Base-by-base conservation (phyloP, 1,140 invertebrate species). In the Tetragnatha versicolor region DNA sequence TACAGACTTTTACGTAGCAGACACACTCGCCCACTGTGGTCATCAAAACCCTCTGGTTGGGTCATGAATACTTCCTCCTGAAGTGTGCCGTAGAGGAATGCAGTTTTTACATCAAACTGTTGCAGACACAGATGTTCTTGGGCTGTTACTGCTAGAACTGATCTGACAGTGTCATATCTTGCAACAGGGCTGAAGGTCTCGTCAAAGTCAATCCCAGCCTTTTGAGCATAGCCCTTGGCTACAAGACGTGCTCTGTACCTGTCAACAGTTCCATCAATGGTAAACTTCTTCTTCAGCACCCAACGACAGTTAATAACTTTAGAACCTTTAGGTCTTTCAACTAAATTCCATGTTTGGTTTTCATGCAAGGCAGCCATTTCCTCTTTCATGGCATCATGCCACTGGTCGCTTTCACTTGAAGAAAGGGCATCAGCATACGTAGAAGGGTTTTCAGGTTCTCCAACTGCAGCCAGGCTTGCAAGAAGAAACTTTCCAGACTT, bases 171-270 rank as follows among this genome's bases (percentile, higher is more conserved):
- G 61, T 39, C 33, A 79, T 73, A 84, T 22, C 84, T 58, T 12
- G 82, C 83, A 6, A 88, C 85, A 82, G 76, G 80, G 39, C 53
- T 51, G 49, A 68, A 82, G 17, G 77, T 82, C 37, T 82, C 63
- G 10, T 69, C 9, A 81, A 86, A 88, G 66, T 87, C 86, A 22
- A 87, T 72, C 1, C 81, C 85, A 42, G 81, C 53, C 61, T 79
- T 83, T 83, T 88, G 87, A 20, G 79, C 68, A 80, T 81, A 88
- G 31, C 87, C 87, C 81, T 84, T 83, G 9, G 85, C 83, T 0
- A 87, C 84, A 49, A 87, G 81, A 61, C 86, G 73, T 27, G 87
- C 87, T 69, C 87, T 73, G 53, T 73, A 69, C 31, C 63, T 25
- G 12, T 75, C 55, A 2, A 73, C 25, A 20, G 17, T 45, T 22